Evolutionary conservation across 1,140 invertebrate species (phyloP).

Genomic region (Nasonia longicornis): DNA sequence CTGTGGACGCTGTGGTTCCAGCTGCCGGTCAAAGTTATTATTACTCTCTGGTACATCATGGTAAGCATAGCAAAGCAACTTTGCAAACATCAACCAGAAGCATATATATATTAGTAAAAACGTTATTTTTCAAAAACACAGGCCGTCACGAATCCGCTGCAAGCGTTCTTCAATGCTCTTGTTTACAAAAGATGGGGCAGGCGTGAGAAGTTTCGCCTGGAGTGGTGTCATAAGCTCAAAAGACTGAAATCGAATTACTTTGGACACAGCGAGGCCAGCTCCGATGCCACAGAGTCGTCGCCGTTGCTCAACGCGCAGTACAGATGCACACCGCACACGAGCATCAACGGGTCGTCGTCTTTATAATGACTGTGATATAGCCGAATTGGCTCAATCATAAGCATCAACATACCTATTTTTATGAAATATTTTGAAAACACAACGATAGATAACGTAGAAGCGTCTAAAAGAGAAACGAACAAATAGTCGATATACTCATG

Average conservation of each 20-base stretch:
- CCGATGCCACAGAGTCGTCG: conserved; percentile 59
- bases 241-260: conserved; percentile 49
- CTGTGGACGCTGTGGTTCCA: conserved; percentile 83
- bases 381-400: conserved; percentile 12
- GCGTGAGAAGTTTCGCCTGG: conserved; percentile 60
- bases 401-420: conserved; percentile 4
- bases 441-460: too few relatives aligned
- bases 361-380: conserved; percentile 50
- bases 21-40: conserved; percentile 76
- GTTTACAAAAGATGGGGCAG: conserved; percentile 81
- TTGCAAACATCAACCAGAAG: background rate
- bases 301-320: conserved; percentile 58
- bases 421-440: background rate
- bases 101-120: background rate
- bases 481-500: background rate
- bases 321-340: conserved; percentile 59
- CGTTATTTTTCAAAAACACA: conserved; percentile 55
- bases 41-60: conserved; percentile 84
- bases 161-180: conserved; percentile 83
- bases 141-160: conserved; percentile 85
- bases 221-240: conserved; percentile 61
- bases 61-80: conserved; percentile 64
- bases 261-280: conserved; percentile 44
- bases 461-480: background rate
- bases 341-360: conserved; percentile 66